Base-by-base conservation (phyloP, 1,140 invertebrate genomes). In the Solenopsis invicta region DNA sequence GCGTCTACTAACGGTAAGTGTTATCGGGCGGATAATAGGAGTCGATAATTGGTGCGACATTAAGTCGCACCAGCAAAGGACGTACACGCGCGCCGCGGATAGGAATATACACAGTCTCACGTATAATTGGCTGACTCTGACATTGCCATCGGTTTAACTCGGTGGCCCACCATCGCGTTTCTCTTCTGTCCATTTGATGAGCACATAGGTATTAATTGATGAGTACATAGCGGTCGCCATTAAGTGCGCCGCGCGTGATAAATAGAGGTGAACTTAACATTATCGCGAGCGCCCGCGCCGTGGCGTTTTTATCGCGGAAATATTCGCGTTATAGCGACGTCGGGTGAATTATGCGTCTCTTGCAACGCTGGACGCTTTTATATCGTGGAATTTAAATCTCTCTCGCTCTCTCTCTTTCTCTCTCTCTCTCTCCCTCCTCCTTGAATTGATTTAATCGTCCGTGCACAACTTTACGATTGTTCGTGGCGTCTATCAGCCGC, bases 201-300 rank as follows among this genome's bases (percentile, higher is more conserved):
- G 52, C 61, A 85, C 59, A 85, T 41, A 74, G 80, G 50, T 75
- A 85, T 89, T 89, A 87, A 90, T 88, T 89, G 88, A 88, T 88
- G 56, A 75, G 75, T 81, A 85, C 80, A 87, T 54, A 85, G 62
- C 59, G 34, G 21, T 56, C 52, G 67, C 75, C 76, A 88, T 90
- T 88, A 90, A 90, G 64, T 74, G 61, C 41, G 13, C 9, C 29
- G 9, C 29, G 9, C 29, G 66, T 85, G 62, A 89, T 90, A 89
- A 90, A 87, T 80, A 87, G 64, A 81, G 50, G 18, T 54, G 56
- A 75, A 84, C 48, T 45, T 69, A 71, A 62, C 88, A 76, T 81
- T 80, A 89, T 87, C 56, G 52, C 13, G 13, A n/a, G 2, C 29
- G 29, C 48, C 8, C 16, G 2, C 29, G 29, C 48, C 8, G 10